Evolutionary conservation across 2,113 vertebrate genomes (phyloP), one percentile per base, ranked within the genome.

Genomic region (Syrrhaptes paradoxus): DNA sequence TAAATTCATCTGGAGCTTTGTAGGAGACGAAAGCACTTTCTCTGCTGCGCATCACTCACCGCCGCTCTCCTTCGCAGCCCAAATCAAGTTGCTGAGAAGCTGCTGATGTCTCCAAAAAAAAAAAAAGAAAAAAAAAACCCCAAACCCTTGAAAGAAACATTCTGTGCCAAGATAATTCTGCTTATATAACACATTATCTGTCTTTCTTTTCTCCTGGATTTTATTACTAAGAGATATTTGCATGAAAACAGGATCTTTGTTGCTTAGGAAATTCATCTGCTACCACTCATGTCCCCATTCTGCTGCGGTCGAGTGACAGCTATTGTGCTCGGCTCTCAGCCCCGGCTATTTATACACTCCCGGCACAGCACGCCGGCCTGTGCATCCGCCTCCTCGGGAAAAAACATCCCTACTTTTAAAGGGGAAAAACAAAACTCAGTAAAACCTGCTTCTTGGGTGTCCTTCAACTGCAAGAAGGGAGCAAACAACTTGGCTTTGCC

Each of bases 171-270:
- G 90, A 94, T 96, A 96, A 97, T 93, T 95, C 95, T 65, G 77
- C 95, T 96, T 97, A 96, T 68, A 17, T 97, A 97, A 97, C 67
- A 26, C 86, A 28, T 80, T 55, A 88, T 90, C 93, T 72, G 92
- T 32, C 94, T 95, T 89, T 90, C 94, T 96, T 57, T 92, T 67
- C 45, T 19, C 67, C 34, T 15, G 95, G 94, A 84, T 93, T 96
- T 95, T 82, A 85, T 95, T 96, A 85, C 91, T 79, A 52, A 17
- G 94, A 75, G 55, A 74, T 85, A 96, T 97, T 97, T 97, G 96
- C 97, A 97, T 96, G 97, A 97, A 41, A 97, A 96, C 93, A 84
- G 95, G 74, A 67, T 83, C 89, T 96, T 96, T 96, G 92, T 93
- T 85, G 91, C 95, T 85, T 8, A 65, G 93, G 93, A 96, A 97